A percentile compares a stretch with the other conserved stretches of the same genome.
Evolutionary conservation across 1,140 invertebrate species (phyloP).

Genomic region (Drosophila sulfurigaster): DNA sequence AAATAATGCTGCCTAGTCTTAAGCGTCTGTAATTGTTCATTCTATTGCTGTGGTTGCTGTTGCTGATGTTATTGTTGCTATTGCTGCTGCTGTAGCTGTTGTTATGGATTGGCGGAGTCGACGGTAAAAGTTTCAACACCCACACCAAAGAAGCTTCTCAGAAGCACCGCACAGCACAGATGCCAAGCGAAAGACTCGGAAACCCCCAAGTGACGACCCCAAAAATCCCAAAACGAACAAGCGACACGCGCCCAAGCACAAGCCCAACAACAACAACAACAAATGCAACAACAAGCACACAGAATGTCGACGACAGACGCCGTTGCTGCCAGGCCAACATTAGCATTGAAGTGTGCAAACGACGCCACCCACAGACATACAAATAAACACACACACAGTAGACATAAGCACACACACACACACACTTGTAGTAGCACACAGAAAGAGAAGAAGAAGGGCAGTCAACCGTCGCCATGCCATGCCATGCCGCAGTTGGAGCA

Average conservation of each 20-base stretch:
- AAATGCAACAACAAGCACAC: constrained; percentile 38
- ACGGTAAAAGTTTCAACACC: constrained; percentile 51
- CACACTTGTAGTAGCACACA: constrained; percentile 22
- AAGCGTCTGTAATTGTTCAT: constrained; percentile 47
- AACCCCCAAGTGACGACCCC: constrained; percentile 56
- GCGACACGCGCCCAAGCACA: constrained; percentile 72
- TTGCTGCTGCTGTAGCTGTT: constrained; percentile 20
- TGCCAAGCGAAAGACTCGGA: constrained; percentile 9
- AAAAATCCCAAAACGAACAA: constrained; percentile 79
- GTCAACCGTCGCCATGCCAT: constrained; percentile 47
- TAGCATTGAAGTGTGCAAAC: constrained; percentile 84
- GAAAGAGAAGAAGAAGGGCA: constrained; percentile 40
- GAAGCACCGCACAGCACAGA: constrained; percentile 17
- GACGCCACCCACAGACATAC: constrained; percentile 73
- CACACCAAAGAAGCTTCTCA: constrained; percentile 29
- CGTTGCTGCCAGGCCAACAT: constrained; percentile 82
- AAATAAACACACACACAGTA: constrained; percentile 33
- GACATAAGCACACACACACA: constrained; percentile 18
- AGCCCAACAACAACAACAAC: constrained; percentile 6
- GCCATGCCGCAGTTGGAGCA: constrained; percentile 77
- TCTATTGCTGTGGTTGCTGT: constrained; percentile 41
- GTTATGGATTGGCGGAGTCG: constrained; percentile 44
- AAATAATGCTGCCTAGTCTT: constrained; percentile 29
- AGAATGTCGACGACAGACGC: constrained; percentile 82
- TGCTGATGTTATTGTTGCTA: constrained; percentile 11